Evolutionary conservation across 2,797 vertebrate genomes (phyloP).

Genomic region (Micromesistius poutassou): DNA sequence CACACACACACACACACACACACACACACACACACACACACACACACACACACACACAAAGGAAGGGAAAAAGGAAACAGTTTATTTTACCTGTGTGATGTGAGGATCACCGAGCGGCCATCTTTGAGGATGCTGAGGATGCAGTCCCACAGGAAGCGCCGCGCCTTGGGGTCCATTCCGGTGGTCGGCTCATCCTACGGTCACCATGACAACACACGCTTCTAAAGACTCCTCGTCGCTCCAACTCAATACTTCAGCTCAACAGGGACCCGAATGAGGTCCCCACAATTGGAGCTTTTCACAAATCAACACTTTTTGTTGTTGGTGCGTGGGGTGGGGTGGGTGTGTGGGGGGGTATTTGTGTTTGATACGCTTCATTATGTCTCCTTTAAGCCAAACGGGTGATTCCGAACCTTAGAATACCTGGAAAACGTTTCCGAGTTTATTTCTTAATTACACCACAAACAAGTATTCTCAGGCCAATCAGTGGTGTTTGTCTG

Average conservation of each 20-base stretch:
- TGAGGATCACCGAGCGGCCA: constrained; percentile 92
- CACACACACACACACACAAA: no score
- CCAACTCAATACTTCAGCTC: neutral
- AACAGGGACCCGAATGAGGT: neutral
- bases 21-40: no score
- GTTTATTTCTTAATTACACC: neutral
- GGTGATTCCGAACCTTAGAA: neutral
- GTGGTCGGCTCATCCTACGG: constrained; percentile 94
- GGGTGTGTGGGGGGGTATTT: neutral
- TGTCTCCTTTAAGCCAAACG: neutral
- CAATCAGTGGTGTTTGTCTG: no score
- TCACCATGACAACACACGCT: neutral
- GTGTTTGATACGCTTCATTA: neutral
- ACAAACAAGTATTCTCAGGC: neutral
- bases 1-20: no score
- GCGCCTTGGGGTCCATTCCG: constrained; percentile 97
- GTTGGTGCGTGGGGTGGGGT: neutral
- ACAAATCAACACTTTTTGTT: neutral
- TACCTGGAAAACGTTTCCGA: neutral
- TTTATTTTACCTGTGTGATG: constrained; percentile 86
- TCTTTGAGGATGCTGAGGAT: constrained; percentile 93
- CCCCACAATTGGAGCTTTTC: neutral
- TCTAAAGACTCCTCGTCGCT: neutral
- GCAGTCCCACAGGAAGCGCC: constrained; percentile 95
- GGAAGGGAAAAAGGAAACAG: neutral